Evolutionary conservation across 2,113 vertebrate genomes (phyloP).

Genomic region (Pomatostomus ruficeps): DNA sequence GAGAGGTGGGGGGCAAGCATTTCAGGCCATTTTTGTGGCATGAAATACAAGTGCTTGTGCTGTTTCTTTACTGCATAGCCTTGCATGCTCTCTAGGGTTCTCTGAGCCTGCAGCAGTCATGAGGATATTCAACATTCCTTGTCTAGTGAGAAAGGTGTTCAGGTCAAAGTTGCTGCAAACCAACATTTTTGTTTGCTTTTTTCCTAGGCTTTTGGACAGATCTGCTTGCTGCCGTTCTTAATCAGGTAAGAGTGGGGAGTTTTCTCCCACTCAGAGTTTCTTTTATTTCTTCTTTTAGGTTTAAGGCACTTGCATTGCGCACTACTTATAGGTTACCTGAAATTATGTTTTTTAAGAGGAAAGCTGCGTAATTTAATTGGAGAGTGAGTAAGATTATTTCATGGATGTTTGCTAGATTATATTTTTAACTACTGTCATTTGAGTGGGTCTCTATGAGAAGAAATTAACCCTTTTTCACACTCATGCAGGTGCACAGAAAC

Average conservation of each 20-base stretch:
- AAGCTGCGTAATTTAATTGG: not conserved
- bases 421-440: not conserved
- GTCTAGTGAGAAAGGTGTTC: not conserved
- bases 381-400: not conserved
- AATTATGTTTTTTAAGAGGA: not conserved
- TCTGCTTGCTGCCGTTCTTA: constrained; percentile 31
- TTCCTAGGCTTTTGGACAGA: constrained; percentile 60
- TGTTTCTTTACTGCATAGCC: not conserved
- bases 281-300: not conserved
- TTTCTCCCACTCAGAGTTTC: not conserved
- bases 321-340: not conserved
- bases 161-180: not conserved
- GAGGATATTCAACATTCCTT: not conserved
- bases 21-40: not conserved
- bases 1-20: not conserved
- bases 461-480: not conserved
- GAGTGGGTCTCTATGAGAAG: not conserved
- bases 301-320: not conserved
- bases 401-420: not conserved
- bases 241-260: constrained; percentile 30
- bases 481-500: not conserved
- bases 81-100: not conserved
- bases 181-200: not conserved
- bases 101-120: not conserved
- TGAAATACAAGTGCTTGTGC: not conserved